Evolutionary conservation across 2,797 vertebrate species (phyloP).

Genomic region (Melanotaenia nigrans): DNA sequence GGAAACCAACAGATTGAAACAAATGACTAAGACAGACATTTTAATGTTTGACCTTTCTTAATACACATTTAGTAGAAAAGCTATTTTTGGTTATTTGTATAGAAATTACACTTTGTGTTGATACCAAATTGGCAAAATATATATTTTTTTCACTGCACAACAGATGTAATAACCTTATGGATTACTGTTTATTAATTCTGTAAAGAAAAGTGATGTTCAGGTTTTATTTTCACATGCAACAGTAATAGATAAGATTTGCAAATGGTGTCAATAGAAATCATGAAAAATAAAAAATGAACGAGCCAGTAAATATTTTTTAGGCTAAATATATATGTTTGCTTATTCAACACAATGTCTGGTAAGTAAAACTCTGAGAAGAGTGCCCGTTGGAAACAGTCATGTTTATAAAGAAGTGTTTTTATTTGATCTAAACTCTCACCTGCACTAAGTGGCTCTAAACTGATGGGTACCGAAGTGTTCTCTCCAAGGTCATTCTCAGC

Average conservation of each 20-base stretch:
- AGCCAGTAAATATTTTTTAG: neutral
- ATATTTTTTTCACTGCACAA: neutral
- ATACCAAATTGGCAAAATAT: too few species aligned
- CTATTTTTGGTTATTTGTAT: neutral
- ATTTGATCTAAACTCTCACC: conserved; percentile 73
- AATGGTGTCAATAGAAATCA: neutral
- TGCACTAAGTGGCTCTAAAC: conserved; percentile 84
- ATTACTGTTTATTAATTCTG: neutral
- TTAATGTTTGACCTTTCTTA: neutral
- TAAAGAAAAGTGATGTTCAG: neutral
- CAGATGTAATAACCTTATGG: neutral
- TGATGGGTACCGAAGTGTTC: conserved; percentile 65
- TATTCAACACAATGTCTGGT: neutral
- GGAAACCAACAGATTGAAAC: too few species aligned
- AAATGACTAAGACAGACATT: neutral
- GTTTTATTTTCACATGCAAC: neutral
- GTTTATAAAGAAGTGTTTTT: neutral
- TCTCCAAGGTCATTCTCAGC: conserved; percentile 86
- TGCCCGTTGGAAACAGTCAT: neutral
- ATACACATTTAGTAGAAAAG: neutral
- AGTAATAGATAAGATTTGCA: neutral
- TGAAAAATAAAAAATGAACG: neutral
- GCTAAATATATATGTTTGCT: neutral
- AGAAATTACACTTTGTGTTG: neutral
- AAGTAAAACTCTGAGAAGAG: neutral